Evolutionary conservation across 2,888 invertebrate genomes (phyloP), one percentile per base, ranked within the genome.

Genomic region (Drosophila buzzatii): DNA sequence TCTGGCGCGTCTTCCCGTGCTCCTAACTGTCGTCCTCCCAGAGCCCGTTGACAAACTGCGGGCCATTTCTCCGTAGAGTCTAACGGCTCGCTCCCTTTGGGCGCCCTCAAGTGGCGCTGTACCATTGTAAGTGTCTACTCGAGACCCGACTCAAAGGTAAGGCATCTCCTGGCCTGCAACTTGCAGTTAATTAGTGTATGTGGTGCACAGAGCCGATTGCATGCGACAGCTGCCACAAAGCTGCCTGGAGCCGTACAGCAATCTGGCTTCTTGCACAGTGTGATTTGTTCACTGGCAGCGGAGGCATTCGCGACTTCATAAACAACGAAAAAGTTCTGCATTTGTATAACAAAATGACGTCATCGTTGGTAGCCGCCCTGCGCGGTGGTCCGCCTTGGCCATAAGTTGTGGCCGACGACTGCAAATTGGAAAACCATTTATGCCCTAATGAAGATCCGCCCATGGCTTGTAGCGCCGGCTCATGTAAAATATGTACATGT

Each of bases 111-210:
- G 82, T 85, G 71, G 66, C 78, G 73, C 73, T 74, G 85, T 77
- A 70, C 83, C 84, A 81, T 76, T 76, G 78, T 73, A 83, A 86
- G 83, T 76, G 63, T 73, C 71, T 77, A 74, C 78, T 78, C 78
- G 78, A 78, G 78, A 67, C 67, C 74, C 39, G 57, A 53, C 66
- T 65, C 66, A 66, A 72, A 79, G 64, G 58, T 73, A 55, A 55
- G 71, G 72, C 74, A 75, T 66, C 78, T 71, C 73, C 71, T 72
- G 64, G 68, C 61, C 64, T 44, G 47, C 35, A 66, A 62, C 67
- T 68, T 71, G 79, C 78, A 86, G 89, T 90, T 89, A 90, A 89
- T 89, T 90, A 87, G 83, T 79, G 75, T 74, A 73, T 70, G 82
- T 71, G 79, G 69, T 72, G 70, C 72, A 47, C 70, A 69, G 61